Percentiles rank a stretch among this genome's conserved stretches.
Evolutionary conservation across 1,140 invertebrate species (phyloP).

Genomic region (Trinorchestia longiramus): DNA sequence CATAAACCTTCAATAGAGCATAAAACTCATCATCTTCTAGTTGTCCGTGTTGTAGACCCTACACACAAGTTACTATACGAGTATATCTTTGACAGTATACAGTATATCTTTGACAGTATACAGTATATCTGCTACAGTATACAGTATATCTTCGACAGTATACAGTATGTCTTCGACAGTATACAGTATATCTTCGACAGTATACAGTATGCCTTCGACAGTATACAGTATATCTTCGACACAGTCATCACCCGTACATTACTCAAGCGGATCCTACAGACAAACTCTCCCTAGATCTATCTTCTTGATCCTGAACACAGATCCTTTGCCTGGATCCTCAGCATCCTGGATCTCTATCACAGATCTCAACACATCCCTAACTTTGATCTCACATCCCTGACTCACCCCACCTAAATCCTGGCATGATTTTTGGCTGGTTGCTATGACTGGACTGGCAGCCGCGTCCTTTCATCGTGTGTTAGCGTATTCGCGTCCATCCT

Average conservation of each 20-base stretch:
- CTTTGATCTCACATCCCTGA: not conserved
- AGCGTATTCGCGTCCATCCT: conserved; percentile 19
- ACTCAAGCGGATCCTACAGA: not conserved
- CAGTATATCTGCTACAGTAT: no score
- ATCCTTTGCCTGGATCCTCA: not conserved
- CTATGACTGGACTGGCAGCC: not conserved
- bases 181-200: no score
- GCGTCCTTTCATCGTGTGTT: conserved; percentile 38
- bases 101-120: no score
- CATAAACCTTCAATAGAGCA: no score
- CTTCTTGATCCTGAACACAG: not conserved
- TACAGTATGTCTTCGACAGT: no score
- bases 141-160: no score
- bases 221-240: no score
- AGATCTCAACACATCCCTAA: not conserved
- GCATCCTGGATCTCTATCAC: not conserved
- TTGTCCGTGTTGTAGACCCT: no score
- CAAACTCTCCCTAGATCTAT: not conserved
- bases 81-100: no score
- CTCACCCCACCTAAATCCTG: not conserved
- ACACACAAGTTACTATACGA: no score
- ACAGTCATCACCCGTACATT: not conserved
- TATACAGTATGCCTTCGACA: no score
- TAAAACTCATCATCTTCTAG: no score
- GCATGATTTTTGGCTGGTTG: not conserved